Evolutionary conservation across 2,113 vertebrate species (phyloP), one percentile per base, ranked within the genome.

Genomic region (Ardeotis arabs): DNA sequence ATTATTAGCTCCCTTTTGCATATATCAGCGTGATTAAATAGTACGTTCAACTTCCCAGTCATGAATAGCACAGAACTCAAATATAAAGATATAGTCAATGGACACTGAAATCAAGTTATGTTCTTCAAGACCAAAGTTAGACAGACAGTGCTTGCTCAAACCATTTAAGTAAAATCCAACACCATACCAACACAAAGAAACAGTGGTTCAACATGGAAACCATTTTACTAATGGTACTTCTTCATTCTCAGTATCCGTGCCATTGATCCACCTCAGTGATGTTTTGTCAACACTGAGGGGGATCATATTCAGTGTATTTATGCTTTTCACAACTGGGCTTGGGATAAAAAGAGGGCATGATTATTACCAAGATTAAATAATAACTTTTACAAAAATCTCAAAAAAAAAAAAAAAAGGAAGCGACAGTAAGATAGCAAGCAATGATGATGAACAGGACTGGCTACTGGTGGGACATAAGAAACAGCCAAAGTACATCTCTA

Each of bases 191-290:
- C 31, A 62, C 41, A 44, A 44, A 44, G 41, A 44, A 44, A 44
- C 41, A 44, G 0, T 4, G 9, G 31, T 60, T 85, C 52, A 66
- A 29, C 31, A 24, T 22, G 68, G 21, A 68, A 58, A 25, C 19
- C 1, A 0, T 31, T 77, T 21, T 35, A 45, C 28, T 39, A 44
- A 44, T 0, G 1, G 18, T 66, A 31, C 41, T 56, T 62, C 31
- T 18, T 24, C 33, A 33, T 33, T 62, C 44, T 33, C 25, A 16
- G n/a, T 25, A 39, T 28, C 14, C 33, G 14, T 39, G 22, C 16
- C 50, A 62, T 10, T 11, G 9, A 44, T 44, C 41, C 41, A 44
- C 41, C 41, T 44, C 41, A 44, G 41, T 44, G 41, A 67, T 27
- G 21, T 68, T 63, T 39, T 73, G 20, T 31, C 45, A 59, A 22